A percentile compares a stretch with the other conserved stretches of the same genome.
These are phyloP conservation scores for Stegodyphus dumicola DNA, from an alignment of 1,140 invertebrate species.

Conservation along the genomic window DNA sequence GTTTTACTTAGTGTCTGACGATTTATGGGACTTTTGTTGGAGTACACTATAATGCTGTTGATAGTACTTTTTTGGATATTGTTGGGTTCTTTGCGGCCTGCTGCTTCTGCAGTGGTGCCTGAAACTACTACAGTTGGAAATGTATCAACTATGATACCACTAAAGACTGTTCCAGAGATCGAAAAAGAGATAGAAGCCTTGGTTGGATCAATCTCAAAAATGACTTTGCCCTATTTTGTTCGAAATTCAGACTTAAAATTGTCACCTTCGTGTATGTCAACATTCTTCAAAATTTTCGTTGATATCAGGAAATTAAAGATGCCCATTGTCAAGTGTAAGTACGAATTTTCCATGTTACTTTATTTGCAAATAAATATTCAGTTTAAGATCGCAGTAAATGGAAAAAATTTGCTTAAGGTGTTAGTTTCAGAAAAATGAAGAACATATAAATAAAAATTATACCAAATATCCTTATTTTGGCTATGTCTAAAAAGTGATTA, in stretches of 20 bases:
- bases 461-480: too few relatives aligned
- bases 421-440: background rate
- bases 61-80: constrained; percentile 2
- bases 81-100: background rate
- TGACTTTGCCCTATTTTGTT: constrained; percentile 29
- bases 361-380: background rate
- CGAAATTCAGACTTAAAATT: constrained; percentile 38
- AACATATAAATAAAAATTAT: background rate
- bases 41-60: constrained; percentile 23
- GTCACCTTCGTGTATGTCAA: constrained; percentile 26
- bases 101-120: background rate
- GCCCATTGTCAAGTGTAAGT: constrained; percentile 38
- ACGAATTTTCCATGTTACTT: background rate
- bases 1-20: too few relatives aligned
- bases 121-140: background rate
- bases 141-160: background rate
- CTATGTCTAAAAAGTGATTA: too few relatives aligned
- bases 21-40: constrained; percentile 14
- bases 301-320: constrained; percentile 35
- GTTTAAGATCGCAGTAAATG: background rate
- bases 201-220: constrained; percentile 12
- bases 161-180: constrained; percentile 29
- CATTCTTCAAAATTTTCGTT: constrained; percentile 32
- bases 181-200: constrained; percentile 27
- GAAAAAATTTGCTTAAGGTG: background rate